Evolutionary conservation across 2,113 vertebrate species (phyloP).

Genomic region (Callospermophilus lateralis): DNA sequence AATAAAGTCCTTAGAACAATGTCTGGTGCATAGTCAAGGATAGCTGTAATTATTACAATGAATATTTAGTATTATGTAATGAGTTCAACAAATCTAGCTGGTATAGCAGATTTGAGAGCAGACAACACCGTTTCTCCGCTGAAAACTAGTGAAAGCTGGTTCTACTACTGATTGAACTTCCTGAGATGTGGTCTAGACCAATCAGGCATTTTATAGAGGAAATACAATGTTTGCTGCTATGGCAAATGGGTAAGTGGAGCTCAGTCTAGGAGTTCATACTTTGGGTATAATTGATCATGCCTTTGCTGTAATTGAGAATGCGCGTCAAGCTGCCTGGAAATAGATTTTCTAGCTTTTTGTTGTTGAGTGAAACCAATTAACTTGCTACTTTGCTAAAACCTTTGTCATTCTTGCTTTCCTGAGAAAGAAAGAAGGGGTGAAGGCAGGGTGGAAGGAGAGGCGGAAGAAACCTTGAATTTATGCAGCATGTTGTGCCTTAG

Average conservation of each 20-base stretch:
- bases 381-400: background rate
- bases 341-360: background rate
- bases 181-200: background rate
- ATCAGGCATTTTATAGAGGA: background rate
- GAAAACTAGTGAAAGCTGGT: background rate
- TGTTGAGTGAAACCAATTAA: background rate
- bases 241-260: background rate
- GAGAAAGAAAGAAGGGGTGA: background rate
- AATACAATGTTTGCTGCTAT: background rate
- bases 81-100: background rate
- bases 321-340: background rate
- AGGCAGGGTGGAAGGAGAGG: background rate
- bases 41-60: background rate
- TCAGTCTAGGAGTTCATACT: background rate
- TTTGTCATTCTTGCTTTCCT: background rate
- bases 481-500: background rate
- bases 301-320: background rate
- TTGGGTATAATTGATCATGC: background rate
- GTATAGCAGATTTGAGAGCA: background rate
- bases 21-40: background rate
- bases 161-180: background rate
- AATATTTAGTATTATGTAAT: slow-evolving; percentile 11
- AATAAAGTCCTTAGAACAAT: slow-evolving; percentile 16
- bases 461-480: background rate
- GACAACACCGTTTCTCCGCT: background rate